A percentile compares a stretch with the other conserved stretches of the same genome.
These are phyloP conservation scores for Thalpophila matura DNA, from an alignment of 2,888 invertebrate genomes.

Conservation along the genomic window DNA sequence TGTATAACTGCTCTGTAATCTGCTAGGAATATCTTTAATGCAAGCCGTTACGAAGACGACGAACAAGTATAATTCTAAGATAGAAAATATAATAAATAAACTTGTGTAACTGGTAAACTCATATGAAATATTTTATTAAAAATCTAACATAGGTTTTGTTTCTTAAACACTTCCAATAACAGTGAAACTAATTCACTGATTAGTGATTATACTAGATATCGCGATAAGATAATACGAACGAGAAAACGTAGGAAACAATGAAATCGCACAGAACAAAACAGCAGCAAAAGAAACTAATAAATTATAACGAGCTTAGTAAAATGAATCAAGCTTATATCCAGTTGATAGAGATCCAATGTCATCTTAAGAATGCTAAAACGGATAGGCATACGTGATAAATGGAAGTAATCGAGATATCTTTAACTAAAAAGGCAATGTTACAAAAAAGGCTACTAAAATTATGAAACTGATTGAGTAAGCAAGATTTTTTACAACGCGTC, in stretches of 20 bases:
- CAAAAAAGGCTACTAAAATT: slow-evolving; percentile 22
- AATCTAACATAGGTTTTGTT: not conserved
- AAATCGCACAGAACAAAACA: slow-evolving; percentile 13
- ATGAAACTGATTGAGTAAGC: slow-evolving; percentile 26
- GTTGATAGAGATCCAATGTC: slow-evolving; percentile 40
- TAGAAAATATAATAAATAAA: not conserved
- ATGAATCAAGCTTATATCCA: slow-evolving; percentile 24
- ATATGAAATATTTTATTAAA: not conserved
- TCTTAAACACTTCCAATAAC: not conserved
- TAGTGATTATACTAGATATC: slow-evolving; percentile 3
- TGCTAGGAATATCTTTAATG: slow-evolving; percentile 43
- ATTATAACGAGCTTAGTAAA: slow-evolving; percentile 19
- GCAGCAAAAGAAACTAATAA: slow-evolving; percentile 31
- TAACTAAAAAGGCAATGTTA: slow-evolving; percentile 20
- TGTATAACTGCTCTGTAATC: slow-evolving; percentile 44
- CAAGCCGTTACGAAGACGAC: slow-evolving; percentile 13
- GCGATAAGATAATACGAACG: slow-evolving; percentile 15
- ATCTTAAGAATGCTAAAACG: slow-evolving; percentile 49
- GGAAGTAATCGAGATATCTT: slow-evolving; percentile 31
- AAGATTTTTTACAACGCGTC: slow-evolving; percentile 16
- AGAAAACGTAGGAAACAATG: slow-evolving; percentile 31
- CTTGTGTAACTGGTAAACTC: not conserved
- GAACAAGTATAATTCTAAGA: slow-evolving; percentile 15
- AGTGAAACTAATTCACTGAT: not conserved
- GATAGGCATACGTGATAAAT: slow-evolving; percentile 29